Conservation (phyloP, 2,888 invertebrate species). For the Penaeus monodon region DNA sequence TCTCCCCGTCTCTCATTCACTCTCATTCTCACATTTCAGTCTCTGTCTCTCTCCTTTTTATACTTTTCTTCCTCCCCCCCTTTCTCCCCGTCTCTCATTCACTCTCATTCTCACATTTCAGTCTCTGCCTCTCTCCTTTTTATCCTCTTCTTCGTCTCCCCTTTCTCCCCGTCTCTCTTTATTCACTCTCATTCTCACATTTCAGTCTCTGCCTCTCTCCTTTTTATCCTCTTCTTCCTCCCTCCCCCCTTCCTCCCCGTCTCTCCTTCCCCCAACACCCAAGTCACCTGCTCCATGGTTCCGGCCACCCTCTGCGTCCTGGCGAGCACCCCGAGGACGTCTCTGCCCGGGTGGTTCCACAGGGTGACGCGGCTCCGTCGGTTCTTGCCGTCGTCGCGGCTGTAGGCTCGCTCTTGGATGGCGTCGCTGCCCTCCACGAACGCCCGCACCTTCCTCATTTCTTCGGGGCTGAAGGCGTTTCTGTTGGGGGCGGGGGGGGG, state of each 20-base stretch:
- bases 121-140: too few relatives aligned
- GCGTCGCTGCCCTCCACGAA: slow-evolving; percentile 13
- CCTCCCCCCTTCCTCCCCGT: neutral
- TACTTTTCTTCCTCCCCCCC: too few relatives aligned
- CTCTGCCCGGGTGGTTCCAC: slow-evolving; percentile 63
- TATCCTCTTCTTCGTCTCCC: too few relatives aligned
- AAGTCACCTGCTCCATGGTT: slow-evolving; percentile 47
- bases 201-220: too few relatives aligned
- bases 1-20: too few relatives aligned
- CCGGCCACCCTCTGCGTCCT: slow-evolving; percentile 50
- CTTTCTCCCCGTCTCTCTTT: too few relatives aligned
- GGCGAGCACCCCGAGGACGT: slow-evolving; percentile 55
- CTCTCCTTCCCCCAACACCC: neutral
- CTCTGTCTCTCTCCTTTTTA: too few relatives aligned
- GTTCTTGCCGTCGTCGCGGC: slow-evolving; percentile 23
- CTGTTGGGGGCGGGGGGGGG: neutral
- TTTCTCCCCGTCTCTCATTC: too few relatives aligned
- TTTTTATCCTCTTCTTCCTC: neutral
- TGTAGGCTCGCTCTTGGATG: neutral
- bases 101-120: too few relatives aligned
- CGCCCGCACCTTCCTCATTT: slow-evolving; percentile 10
- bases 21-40: too few relatives aligned
- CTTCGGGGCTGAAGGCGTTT: slow-evolving; percentile 2
- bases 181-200: too few relatives aligned
- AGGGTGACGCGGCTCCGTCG: slow-evolving; percentile 7